Percentiles rank a stretch among this genome's conserved stretches.
phyloP scores from a whole-genome alignment of 2,113 vertebrate species.

The Polyodon spathula region DNA sequence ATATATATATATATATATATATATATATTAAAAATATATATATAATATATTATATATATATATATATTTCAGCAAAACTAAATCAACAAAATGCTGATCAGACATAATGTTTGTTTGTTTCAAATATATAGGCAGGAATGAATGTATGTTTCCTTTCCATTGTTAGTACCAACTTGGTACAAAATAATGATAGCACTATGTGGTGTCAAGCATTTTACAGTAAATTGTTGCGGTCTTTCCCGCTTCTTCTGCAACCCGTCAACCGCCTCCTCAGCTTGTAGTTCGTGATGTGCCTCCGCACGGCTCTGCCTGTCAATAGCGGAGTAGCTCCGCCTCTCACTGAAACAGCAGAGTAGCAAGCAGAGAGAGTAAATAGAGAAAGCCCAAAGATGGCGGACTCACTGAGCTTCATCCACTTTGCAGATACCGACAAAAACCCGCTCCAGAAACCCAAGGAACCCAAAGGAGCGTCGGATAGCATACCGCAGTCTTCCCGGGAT shows the following conservation, averaged over 20 bases:
- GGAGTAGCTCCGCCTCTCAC: constrained; percentile 30
- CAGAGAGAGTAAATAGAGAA: constrained; percentile 88
- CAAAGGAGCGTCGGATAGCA: constrained; percentile 45
- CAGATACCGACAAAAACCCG: constrained; percentile 41
- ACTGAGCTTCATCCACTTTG: constrained; percentile 49
- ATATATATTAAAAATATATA: no score
- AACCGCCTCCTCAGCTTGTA: constrained; percentile 1
- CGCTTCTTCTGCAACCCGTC: constrained; percentile 20
- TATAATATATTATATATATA: no score
- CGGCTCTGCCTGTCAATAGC: constrained; percentile 31
- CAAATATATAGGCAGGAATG: no score
- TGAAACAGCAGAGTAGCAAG: constrained; percentile 54
- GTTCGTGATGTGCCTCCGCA: constrained; percentile 9
- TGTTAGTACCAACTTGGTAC: no score
- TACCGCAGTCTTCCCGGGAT: constrained; percentile 52
- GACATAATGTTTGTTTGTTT: no score
- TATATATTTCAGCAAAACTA: no score
- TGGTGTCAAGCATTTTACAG: not conserved
- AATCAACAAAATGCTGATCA: no score
- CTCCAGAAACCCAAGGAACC: constrained; percentile 50
- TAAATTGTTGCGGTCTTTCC: constrained; percentile 16
- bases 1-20: no score
- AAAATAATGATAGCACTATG: not conserved
- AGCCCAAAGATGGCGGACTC: constrained; percentile 92
- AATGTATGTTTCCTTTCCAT: no score